Conservation (phyloP, 2,888 invertebrate genomes). For the Thysanoteuthis rhombus region DNA sequence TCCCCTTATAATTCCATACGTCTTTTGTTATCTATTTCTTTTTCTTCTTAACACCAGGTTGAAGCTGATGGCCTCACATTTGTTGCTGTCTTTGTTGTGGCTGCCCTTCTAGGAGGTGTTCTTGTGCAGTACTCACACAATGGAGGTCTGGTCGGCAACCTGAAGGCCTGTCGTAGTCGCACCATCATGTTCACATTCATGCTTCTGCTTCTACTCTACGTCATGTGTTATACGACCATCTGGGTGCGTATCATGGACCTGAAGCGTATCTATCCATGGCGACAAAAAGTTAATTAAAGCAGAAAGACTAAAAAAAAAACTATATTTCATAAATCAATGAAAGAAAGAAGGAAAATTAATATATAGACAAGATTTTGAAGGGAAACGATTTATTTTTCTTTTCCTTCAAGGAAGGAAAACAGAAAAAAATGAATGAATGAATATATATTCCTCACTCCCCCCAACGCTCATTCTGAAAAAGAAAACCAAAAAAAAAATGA, state of each 20-base stretch:
- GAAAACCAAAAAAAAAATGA: too few species aligned
- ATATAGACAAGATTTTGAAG: too few species aligned
- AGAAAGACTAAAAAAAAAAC: background rate
- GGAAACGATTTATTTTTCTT: too few species aligned
- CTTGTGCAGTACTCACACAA: slow-evolving; percentile 21
- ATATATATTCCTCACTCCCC: too few species aligned
- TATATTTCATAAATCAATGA: too few species aligned
- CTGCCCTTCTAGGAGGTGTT: slow-evolving; percentile 26
- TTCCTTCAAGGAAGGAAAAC: too few species aligned
- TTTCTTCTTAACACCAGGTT: background rate
- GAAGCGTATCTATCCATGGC: slow-evolving; percentile 51
- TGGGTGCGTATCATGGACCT: slow-evolving; percentile 59
- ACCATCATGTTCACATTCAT: slow-evolving; percentile 55
- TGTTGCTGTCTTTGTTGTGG: slow-evolving; percentile 28
- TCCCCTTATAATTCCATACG: too few species aligned
- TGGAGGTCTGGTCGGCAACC: slow-evolving; percentile 21
- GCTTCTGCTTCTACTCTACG: slow-evolving; percentile 53
- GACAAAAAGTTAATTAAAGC: slow-evolving; percentile 34
- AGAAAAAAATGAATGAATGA: too few species aligned
- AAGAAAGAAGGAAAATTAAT: too few species aligned
- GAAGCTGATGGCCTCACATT: slow-evolving; percentile 24
- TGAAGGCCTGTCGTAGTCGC: slow-evolving; percentile 49
- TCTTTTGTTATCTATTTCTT: background rate
- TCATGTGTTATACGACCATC: slow-evolving; percentile 60
- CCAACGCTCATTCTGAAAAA: too few species aligned